A percentile compares a stretch with the other conserved stretches of the same genome.
These are phyloP conservation scores for Globodera rostochiensis DNA, from an alignment of 1,140 invertebrate species.

Conservation along the genomic window DNA sequence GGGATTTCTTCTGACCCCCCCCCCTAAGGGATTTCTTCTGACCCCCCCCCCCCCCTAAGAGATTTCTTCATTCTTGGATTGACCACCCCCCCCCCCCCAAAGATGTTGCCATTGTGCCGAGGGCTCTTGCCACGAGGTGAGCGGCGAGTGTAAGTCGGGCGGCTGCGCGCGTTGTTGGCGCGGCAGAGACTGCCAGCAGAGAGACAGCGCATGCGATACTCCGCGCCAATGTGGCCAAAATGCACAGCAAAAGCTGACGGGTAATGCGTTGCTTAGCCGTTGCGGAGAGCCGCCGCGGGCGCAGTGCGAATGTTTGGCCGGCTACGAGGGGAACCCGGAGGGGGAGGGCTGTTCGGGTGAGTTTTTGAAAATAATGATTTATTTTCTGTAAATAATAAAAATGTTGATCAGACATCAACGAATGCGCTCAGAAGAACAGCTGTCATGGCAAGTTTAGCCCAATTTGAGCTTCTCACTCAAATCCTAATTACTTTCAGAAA, in stretches of 20 bases:
- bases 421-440: slow-evolving; percentile 79
- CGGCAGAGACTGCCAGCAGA: slow-evolving; percentile 55
- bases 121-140: slow-evolving; percentile 55
- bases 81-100: neutral
- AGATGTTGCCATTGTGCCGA: slow-evolving; percentile 61
- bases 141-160: slow-evolving; percentile 53
- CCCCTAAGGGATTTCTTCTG: too few relatives aligned
- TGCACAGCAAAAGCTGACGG: slow-evolving; percentile 58
- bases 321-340: slow-evolving; percentile 58
- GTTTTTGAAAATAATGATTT: neutral
- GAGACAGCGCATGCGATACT: slow-evolving; percentile 39
- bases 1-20: too few relatives aligned
- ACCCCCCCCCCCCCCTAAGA: too few relatives aligned
- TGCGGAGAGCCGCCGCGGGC: slow-evolving; percentile 58
- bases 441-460: slow-evolving; percentile 71
- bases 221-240: slow-evolving; percentile 55
- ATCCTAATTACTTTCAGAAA: slow-evolving; percentile 65
- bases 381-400: slow-evolving; percentile 15
- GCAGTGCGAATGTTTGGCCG: slow-evolving; percentile 60
- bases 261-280: slow-evolving; percentile 35
- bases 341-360: slow-evolving; percentile 51
- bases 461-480: neutral
- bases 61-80: too few relatives aligned
- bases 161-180: slow-evolving; percentile 57
- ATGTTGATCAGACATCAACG: slow-evolving; percentile 78